Evolutionary conservation across 2,113 vertebrate species (phyloP).

Genomic region (Tretioscincus oriximinensis): DNA sequence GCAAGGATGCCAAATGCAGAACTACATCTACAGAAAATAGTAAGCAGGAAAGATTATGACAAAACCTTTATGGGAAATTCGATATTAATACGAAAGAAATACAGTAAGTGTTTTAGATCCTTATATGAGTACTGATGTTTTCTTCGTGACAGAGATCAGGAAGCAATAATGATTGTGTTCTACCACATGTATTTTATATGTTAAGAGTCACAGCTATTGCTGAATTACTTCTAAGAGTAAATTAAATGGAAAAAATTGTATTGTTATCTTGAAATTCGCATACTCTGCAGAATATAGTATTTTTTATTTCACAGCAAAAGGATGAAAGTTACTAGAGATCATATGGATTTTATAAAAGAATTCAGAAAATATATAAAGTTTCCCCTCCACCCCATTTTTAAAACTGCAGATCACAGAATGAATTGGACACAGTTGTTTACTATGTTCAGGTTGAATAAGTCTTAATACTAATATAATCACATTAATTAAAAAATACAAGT

Average conservation of each 20-base stretch:
- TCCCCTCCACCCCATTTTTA: background rate
- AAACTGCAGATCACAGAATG: constrained; percentile 10
- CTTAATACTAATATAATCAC: too few relatives aligned
- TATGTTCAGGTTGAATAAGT: background rate
- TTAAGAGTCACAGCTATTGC: constrained; percentile 50
- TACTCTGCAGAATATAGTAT: constrained; percentile 42
- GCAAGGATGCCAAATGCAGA: constrained; percentile 16
- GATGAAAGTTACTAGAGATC: constrained; percentile 36
- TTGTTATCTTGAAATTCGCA: constrained; percentile 51
- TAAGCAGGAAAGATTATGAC: constrained; percentile 26
- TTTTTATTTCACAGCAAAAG: constrained; percentile 47
- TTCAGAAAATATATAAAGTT: constrained; percentile 37
- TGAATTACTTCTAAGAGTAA: constrained; percentile 51
- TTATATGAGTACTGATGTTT: background rate
- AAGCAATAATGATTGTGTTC: constrained; percentile 6
- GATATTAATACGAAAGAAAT: background rate
- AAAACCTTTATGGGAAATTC: background rate
- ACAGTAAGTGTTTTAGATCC: constrained; percentile 18
- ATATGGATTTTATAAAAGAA: constrained; percentile 41
- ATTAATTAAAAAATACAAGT: background rate
- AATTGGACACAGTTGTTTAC: constrained; percentile 25
- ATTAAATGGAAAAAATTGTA: constrained; percentile 24
- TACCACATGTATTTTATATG: constrained; percentile 28
- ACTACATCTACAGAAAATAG: background rate
- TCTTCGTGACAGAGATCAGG: background rate